Evolutionary conservation across 2,113 vertebrate genomes (phyloP).

Genomic region (Menidia beryllina): DNA sequence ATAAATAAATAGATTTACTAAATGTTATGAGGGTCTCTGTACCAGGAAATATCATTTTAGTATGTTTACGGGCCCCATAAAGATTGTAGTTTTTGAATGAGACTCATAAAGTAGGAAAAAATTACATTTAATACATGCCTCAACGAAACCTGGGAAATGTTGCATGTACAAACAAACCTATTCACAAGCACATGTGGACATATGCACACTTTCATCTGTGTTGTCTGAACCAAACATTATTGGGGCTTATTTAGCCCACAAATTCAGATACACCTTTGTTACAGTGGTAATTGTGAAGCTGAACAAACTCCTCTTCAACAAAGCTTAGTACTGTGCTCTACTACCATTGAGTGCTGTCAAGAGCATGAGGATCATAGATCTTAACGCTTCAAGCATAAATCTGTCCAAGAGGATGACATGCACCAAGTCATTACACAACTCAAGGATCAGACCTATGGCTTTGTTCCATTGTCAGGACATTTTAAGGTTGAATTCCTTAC

Average conservation of each 20-base stretch:
- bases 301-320: constrained; percentile 52
- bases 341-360: constrained; percentile 11
- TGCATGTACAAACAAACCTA: constrained; percentile 58
- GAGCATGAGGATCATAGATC: constrained; percentile 32
- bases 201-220: constrained; percentile 37
- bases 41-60: constrained; percentile 46
- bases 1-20: not conserved
- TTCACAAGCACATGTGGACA: constrained; percentile 28
- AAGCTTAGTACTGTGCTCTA: constrained; percentile 37
- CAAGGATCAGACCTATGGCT: constrained; percentile 52
- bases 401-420: constrained; percentile 58
- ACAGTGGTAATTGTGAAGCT: constrained; percentile 38
- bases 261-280: constrained; percentile 32
- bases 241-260: constrained; percentile 25
- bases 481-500: constrained; percentile 59
- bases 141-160: constrained; percentile 29
- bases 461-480: constrained; percentile 64
- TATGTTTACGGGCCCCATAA: constrained; percentile 60
- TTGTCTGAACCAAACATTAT: constrained; percentile 13
- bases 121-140: constrained; percentile 61
- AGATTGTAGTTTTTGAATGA: constrained; percentile 51
- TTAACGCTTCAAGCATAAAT: constrained; percentile 58
- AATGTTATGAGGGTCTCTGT: constrained; percentile 37
- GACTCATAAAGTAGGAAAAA: constrained; percentile 60
- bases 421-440: constrained; percentile 60